These are phyloP conservation scores for Megaceryle torquata DNA, from an alignment of 2,113 vertebrate species.

Conservation along the genomic window DNA sequence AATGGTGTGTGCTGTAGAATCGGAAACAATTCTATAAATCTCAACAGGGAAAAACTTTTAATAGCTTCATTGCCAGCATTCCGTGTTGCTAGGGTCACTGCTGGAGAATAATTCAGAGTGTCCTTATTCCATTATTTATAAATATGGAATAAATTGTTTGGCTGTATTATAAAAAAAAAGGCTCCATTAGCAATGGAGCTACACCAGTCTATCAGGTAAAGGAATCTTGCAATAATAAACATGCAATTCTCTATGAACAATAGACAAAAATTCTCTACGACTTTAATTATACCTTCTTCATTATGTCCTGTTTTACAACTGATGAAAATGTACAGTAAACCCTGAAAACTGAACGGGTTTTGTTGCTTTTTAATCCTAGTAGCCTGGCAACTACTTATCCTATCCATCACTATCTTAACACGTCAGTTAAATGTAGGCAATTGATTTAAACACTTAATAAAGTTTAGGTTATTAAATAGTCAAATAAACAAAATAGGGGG, in stretches of 20 bases:
- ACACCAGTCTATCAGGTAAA: not conserved
- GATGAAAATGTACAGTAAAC: not conserved
- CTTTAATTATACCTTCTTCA: not conserved
- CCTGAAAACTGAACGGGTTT: not conserved
- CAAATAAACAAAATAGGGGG: not conserved
- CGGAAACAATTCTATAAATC: not conserved
- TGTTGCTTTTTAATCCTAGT: not conserved
- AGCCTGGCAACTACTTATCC: not conserved
- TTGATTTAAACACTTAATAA: not conserved
- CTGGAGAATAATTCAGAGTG: not conserved
- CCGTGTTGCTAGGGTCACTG: not conserved
- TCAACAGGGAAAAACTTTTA: not conserved
- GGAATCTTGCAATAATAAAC: not conserved
- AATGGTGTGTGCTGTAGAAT: not conserved
- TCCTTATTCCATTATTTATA: conserved; percentile 11
- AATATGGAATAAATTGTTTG: not conserved
- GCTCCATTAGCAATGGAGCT: not conserved
- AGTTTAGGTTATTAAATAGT: not conserved
- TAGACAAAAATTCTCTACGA: not conserved
- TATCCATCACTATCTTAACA: not conserved
- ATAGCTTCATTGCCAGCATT: not conserved
- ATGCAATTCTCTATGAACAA: not conserved
- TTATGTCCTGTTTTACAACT: not conserved
- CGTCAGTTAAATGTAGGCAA: not conserved
- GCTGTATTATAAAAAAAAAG: not conserved